phyloP scores from a whole-genome alignment of 2,888 invertebrate species.

The Crepidodera aurea region DNA sequence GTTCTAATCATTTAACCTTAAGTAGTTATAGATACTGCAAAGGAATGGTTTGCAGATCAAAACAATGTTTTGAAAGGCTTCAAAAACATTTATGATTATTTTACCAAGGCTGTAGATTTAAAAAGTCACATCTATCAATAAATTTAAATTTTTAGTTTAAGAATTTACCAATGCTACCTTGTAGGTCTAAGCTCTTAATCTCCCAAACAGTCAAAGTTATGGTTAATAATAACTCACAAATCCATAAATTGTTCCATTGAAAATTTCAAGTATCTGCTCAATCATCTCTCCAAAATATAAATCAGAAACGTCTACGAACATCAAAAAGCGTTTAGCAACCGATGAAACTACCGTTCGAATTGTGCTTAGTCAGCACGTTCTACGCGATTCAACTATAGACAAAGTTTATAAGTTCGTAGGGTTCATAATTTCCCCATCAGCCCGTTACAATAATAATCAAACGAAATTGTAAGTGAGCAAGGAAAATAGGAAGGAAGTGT shows the following conservation, averaged over 20 bases:
- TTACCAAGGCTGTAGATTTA: no score
- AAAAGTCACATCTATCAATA: no score
- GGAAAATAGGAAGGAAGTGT: slow-evolving; percentile 53
- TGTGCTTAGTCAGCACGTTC: slow-evolving; percentile 43
- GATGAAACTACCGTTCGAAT: slow-evolving; percentile 36
- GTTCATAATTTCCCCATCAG: slow-evolving; percentile 54
- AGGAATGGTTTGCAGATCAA: no score
- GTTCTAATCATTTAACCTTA: no score
- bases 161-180: no score
- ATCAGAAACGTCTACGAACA: slow-evolving; percentile 20
- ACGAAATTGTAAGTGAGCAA: slow-evolving; percentile 48
- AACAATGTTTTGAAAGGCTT: no score
- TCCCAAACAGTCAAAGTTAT: no score
- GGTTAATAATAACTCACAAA: no score
- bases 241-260: not conserved
- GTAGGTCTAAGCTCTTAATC: no score
- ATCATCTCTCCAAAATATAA: slow-evolving; percentile 16
- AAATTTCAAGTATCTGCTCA: not conserved
- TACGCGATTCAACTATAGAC: slow-evolving; percentile 40
- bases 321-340: slow-evolving; percentile 40
- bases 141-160: no score
- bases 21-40: no score
- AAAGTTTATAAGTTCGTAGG: slow-evolving; percentile 53
- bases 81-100: no score
- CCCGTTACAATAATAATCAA: slow-evolving; percentile 41